A percentile compares a stretch with the other conserved stretches of the same genome.
These are phyloP conservation scores for Thaumetopoea pityocampa DNA, from an alignment of 1,140 invertebrate species.

Conservation along the genomic window DNA sequence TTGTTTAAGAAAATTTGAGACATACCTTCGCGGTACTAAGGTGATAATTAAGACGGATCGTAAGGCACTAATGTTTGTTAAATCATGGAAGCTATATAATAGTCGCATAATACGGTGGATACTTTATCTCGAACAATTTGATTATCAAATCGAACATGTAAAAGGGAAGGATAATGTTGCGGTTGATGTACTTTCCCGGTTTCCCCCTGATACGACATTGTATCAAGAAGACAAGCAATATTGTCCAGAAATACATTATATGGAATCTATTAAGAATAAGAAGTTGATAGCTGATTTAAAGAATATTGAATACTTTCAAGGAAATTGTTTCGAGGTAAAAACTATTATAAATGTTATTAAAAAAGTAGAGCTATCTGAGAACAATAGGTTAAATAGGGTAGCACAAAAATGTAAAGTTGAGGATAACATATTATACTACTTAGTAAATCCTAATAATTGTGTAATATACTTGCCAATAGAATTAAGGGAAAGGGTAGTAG, in stretches of 20 bases:
- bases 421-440: background rate
- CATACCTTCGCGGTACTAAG: conserved; percentile 25
- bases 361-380: background rate
- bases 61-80: conserved; percentile 56
- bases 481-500: conserved; percentile 8
- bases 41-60: conserved; percentile 66
- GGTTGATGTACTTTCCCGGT: conserved; percentile 34
- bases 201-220: conserved; percentile 20
- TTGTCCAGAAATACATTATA: conserved; percentile 18
- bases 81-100: conserved; percentile 43
- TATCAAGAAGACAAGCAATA: conserved; percentile 22
- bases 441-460: background rate
- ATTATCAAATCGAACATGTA: conserved; percentile 50
- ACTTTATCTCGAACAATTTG: conserved; percentile 53
- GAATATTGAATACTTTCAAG: conserved; percentile 3
- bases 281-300: conserved; percentile 3
- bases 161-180: conserved; percentile 31
- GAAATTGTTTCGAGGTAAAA: background rate
- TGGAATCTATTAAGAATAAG: conserved; percentile 10
- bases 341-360: background rate
- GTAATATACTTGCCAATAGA: conserved; percentile 13
- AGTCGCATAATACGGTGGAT: conserved; percentile 59
- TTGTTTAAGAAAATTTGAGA: conserved; percentile 40
- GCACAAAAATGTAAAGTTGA: background rate
- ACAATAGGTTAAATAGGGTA: too few relatives aligned